These are phyloP conservation scores for Vipera latastei DNA, from an alignment of 2,797 vertebrate species.

Conservation along the genomic window DNA sequence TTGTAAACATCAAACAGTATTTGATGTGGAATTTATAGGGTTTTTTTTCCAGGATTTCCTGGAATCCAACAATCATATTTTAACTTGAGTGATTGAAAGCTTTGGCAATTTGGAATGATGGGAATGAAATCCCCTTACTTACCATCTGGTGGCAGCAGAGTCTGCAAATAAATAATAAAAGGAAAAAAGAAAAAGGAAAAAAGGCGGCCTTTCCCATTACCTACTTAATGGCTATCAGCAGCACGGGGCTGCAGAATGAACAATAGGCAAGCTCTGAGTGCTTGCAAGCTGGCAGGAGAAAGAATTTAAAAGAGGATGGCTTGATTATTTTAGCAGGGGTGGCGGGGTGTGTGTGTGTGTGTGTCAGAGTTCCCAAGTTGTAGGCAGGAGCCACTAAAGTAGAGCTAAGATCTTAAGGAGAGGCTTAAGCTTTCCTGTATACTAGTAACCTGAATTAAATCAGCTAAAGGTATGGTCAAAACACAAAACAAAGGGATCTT, in stretches of 20 bases:
- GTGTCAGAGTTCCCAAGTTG: not conserved
- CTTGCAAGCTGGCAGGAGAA: not conserved
- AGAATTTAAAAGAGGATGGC: not conserved
- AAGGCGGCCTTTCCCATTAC: not conserved
- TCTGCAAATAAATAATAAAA: not conserved
- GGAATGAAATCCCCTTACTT: not conserved
- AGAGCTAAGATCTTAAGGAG: not conserved
- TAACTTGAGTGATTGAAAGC: not conserved
- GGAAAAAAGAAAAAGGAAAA: not conserved
- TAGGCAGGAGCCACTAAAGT: not conserved
- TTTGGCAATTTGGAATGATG: not conserved
- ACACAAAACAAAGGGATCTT: not conserved
- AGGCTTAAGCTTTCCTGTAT: not conserved
- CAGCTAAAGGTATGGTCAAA: not conserved
- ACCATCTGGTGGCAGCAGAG: conserved; percentile 34
- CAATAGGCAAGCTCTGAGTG: not conserved
- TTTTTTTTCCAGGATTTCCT: not conserved
- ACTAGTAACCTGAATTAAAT: not conserved
- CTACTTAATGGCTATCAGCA: not conserved
- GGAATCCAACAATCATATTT: not conserved
- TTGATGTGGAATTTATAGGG: not conserved
- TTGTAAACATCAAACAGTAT: not conserved
- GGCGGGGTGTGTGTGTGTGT: fast-evolving
- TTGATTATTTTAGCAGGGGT: not conserved
- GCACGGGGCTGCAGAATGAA: not conserved